Conservation (phyloP, 2,888 invertebrate species). For the Mimachlamys varia region DNA sequence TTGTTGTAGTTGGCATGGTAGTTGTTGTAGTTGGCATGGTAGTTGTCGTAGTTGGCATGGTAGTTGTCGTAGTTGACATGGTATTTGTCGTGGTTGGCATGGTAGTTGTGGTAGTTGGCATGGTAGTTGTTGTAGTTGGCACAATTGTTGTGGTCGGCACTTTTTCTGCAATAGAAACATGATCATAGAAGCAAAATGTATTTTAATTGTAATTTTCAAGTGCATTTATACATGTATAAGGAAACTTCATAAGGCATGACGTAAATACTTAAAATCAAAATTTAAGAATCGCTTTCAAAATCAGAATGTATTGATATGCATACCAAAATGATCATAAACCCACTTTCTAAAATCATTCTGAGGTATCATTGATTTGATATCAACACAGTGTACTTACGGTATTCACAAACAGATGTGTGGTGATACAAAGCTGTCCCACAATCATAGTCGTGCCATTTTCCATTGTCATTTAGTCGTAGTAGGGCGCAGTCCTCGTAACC, state of each 20-base stretch:
- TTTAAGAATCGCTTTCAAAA: too few species aligned
- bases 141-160: neutral
- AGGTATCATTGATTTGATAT: too few species aligned
- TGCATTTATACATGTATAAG: too few species aligned
- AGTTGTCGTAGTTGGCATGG: neutral
- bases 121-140: neutral
- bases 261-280: too few species aligned
- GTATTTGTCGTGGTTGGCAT: neutral
- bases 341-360: too few species aligned
- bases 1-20: neutral
- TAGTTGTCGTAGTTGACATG: neutral
- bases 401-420: conserved; percentile 19
- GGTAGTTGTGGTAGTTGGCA: neutral
- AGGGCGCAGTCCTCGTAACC: conserved; percentile 68
- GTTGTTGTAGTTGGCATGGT: neutral
- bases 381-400: neutral
- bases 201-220: too few species aligned
- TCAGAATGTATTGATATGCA: too few species aligned
- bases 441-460: conserved; percentile 71
- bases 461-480: conserved; percentile 62
- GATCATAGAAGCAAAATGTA: too few species aligned
- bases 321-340: too few species aligned
- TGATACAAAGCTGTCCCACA: conserved; percentile 48
- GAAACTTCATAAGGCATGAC: too few species aligned
- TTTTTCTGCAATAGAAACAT: neutral